Percentiles rank a stretch among this genome's conserved stretches.
phyloP scores from a whole-genome alignment of 92 coral and sea anemone genomes.

The Zoanthus solanderi region DNA sequence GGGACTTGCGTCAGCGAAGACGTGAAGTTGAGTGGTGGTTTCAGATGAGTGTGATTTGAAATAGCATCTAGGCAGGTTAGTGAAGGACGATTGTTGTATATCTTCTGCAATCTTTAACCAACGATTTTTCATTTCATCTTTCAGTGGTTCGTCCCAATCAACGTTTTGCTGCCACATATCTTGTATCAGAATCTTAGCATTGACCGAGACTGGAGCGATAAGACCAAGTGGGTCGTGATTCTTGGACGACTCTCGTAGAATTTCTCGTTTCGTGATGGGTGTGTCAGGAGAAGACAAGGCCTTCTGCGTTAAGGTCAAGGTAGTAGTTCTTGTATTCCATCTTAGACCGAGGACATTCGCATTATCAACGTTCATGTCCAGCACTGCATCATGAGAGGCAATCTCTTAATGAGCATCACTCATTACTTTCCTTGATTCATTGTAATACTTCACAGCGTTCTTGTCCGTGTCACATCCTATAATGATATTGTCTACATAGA shows the following conservation, averaged over 20 bases:
- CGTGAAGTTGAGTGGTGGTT: neutral
- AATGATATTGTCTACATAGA: conserved; percentile 67
- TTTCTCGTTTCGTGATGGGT: conserved; percentile 31
- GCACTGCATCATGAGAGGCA: conserved; percentile 52
- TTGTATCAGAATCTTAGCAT: conserved; percentile 56
- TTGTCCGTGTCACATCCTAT: conserved; percentile 45
- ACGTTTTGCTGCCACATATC: conserved; percentile 17
- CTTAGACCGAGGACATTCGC: conserved; percentile 70
- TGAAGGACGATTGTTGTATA: neutral
- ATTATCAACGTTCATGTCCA: conserved; percentile 20
- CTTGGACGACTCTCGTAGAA: conserved; percentile 36
- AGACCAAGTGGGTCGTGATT: conserved; percentile 60
- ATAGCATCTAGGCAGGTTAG: neutral
- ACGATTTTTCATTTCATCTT: conserved; percentile 44
- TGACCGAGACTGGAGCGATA: conserved; percentile 46
- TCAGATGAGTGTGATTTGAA: neutral
- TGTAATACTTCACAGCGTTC: conserved; percentile 44
- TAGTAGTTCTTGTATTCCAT: conserved; percentile 50
- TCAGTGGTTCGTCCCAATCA: conserved; percentile 43
- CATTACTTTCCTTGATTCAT: conserved; percentile 54
- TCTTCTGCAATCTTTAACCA: conserved; percentile 47
- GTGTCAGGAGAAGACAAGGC: neutral
- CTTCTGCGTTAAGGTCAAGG: conserved; percentile 32
- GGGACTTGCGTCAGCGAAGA: conserved; percentile 26
- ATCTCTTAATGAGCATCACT: conserved; percentile 41